phyloP scores from a whole-genome alignment of 2,888 invertebrate genomes.

The Acleris cristana region DNA sequence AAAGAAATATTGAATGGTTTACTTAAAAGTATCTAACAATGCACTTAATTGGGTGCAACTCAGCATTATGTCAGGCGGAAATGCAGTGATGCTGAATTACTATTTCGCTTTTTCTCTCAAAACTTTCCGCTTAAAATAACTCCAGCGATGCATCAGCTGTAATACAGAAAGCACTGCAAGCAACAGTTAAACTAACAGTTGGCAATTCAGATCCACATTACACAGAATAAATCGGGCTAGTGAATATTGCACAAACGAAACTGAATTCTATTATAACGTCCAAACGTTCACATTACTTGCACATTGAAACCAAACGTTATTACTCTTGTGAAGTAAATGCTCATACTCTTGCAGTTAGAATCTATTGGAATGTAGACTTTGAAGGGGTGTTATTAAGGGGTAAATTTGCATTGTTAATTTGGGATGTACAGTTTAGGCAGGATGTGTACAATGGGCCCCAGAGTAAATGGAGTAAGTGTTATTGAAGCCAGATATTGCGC shows the following conservation, averaged over 20 bases:
- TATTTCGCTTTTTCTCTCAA: neutral
- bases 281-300: conserved; percentile 1
- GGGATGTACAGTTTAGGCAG: conserved; percentile 54
- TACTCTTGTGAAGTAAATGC: conserved; percentile 8
- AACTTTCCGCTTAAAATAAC: neutral
- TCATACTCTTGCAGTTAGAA: conserved; percentile 2
- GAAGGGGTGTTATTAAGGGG: conserved; percentile 43
- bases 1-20: too few relatives aligned
- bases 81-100: neutral
- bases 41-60: too few relatives aligned
- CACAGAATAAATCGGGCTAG: conserved; percentile 68
- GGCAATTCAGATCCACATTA: conserved; percentile 71
- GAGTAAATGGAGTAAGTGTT: conserved; percentile 78
- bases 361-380: conserved; percentile 12
- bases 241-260: conserved; percentile 41
- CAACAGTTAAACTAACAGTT: conserved; percentile 77
- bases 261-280: conserved; percentile 47
- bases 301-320: conserved; percentile 2
- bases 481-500: conserved; percentile 75
- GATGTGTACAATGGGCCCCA: conserved; percentile 65
- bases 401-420: conserved; percentile 43
- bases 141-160: conserved; percentile 64
- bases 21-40: too few relatives aligned
- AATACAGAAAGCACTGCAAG: conserved; percentile 70
- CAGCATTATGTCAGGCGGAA: too few relatives aligned